Base-by-base conservation (phyloP, 2,888 invertebrate genomes). In the Aphodius sticticus region DNA sequence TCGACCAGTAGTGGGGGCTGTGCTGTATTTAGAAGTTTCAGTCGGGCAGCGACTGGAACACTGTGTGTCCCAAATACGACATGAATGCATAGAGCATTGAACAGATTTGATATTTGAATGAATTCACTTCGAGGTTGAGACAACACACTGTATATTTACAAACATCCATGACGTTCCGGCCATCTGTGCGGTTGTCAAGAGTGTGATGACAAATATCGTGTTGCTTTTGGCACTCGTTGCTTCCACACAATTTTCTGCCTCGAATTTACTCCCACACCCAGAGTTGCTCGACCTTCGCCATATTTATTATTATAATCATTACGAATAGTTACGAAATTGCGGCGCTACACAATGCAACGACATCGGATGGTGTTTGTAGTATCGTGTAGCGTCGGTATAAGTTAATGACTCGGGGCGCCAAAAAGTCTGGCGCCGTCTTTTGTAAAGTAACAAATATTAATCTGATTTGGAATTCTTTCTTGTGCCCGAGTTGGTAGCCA, bases 1-100 rank as follows among this genome's bases (percentile, higher is more conserved):
- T 74, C 74, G 36, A n/a, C 35, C 6, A 74, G 74, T 36, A 36
- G 37, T 35, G 74, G 74, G 74, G 37, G 37, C 36, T n/a, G 16
- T 7, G 74, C 7, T 74, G 35, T 74, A 74, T 74, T 74, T 74
- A 74, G 74, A 74, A 6, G 6, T 26, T 26, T 26, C 26, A 26
- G 2, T 26, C 26, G 26, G 26, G 3, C 26, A 26, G 26, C 26
- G 26, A 26, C 26, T 26, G 26, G 2, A 26, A 26, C 3, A 26
- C 26, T 26, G 26, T 26, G 26, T 26, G 26, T 26, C 26, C 26
- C 26, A 26, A 26, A 26, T 26, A 26, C 26, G 26, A 26, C 26
- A 26, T 26, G 26, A 26, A 26, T 26, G 26, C 26, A 3, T 26
- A 26, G 26, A 26, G 26, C 26, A 26, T 26, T 26, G 26, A 26